Base-by-base conservation (phyloP, 2,113 vertebrate species). In the Burhinus bistriatus region DNA sequence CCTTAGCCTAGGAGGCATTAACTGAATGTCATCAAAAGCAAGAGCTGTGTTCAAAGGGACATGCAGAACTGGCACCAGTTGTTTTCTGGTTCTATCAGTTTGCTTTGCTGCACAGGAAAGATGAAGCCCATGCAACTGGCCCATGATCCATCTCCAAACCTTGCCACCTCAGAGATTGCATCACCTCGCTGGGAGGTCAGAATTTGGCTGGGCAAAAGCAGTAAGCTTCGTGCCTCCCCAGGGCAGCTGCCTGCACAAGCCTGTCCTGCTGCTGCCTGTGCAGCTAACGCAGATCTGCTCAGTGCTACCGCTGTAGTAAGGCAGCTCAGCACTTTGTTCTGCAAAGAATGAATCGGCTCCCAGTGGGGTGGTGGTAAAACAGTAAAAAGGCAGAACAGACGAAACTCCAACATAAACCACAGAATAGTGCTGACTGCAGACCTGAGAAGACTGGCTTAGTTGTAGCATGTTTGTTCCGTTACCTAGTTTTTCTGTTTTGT, bases 311-410 rank as follows among this genome's bases (percentile, higher is more conserved):
- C 75, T 70, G 42, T n/a, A 86, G 38, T 18, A 49, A 76, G 30
- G 40, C 88, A 88, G 75, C 51, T 47, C 54, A 62, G 61, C 45
- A 85, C 57, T 79, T 87, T 83, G 49, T 66, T 91, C 75, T 57
- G 71, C 64, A 82, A 44, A 90, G 29, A 62, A 70, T 86, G 55
- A 93, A 77, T 89, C 83, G 86, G 54, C 68, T 81, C 71, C 18
- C 23, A 89, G 51, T 9, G 42, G 27, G 19, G 40, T 38, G 51
- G 64, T 61, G 54, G 79, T 59, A 72, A 73, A 93, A 89, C 57
- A 49, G 79, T 59, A 72, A 73, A 93, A 89, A 86, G 22, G n/a
- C 86, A 97, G 90, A 88, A 80, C 52, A 80, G 75, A 69, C 51
- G 54, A 69, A 78, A 81, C 59, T 93, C 86, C 11, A 2, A 22